Evolutionary conservation across 2,888 invertebrate genomes (phyloP).

Genomic region (Reticulitermes lucifugus): DNA sequence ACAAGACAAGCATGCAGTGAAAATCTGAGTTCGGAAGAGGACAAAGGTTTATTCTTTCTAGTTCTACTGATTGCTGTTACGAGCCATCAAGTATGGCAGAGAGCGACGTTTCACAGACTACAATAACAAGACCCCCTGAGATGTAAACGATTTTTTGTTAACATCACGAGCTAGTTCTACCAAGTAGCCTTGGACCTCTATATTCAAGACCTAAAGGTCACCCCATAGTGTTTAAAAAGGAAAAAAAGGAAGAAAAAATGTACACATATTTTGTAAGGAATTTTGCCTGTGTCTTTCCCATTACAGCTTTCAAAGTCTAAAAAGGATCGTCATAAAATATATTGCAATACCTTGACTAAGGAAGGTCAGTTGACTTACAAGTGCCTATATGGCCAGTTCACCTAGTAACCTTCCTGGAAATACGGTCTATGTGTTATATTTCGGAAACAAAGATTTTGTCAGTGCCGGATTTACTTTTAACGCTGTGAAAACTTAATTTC

Average conservation of each 20-base stretch:
- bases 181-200: slow-evolving; percentile 1
- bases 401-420: too few species aligned
- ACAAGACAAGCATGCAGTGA: too few species aligned
- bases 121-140: slow-evolving; percentile 14
- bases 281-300: background rate
- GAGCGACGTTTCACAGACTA: background rate
- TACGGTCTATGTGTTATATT: too few species aligned
- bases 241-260: background rate
- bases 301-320: background rate
- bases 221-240: background rate
- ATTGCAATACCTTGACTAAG: background rate
- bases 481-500: too few species aligned
- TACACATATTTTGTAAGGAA: background rate
- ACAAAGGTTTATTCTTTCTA: too few species aligned
- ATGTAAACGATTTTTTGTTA: background rate
- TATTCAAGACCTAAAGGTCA: background rate
- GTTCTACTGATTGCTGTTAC: too few species aligned
- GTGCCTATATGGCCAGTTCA: too few species aligned
- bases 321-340: background rate
- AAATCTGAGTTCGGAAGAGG: too few species aligned
- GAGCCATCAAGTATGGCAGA: background rate
- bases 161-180: background rate
- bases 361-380: too few species aligned
- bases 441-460: too few species aligned
- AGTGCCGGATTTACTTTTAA: too few species aligned